Evolutionary conservation across 2,113 vertebrate species (phyloP).

Genomic region (Tylochromis polylepis): DNA sequence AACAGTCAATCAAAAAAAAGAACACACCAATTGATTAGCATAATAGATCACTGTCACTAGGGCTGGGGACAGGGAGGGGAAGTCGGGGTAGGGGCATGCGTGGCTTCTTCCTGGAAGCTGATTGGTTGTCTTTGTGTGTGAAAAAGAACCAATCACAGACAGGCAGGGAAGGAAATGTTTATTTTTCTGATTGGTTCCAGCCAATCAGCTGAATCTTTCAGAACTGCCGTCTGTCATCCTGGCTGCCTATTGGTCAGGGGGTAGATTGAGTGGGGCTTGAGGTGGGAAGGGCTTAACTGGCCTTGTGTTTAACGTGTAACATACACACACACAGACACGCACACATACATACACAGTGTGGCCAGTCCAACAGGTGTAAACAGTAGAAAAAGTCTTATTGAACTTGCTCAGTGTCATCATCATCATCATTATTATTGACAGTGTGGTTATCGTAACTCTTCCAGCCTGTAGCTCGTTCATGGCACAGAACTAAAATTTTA

Average conservation of each 20-base stretch:
- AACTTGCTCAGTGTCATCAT: constrained; percentile 56
- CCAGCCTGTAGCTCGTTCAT: constrained; percentile 37
- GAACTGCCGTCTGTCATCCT: constrained; percentile 1
- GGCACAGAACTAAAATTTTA: constrained; percentile 50
- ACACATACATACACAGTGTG: constrained; percentile 63
- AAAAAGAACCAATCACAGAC: constrained; percentile 51
- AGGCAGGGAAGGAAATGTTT: constrained; percentile 18
- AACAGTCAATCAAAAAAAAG: constrained; percentile 54
- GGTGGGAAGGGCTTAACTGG: constrained; percentile 57
- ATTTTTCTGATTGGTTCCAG: constrained; percentile 69
- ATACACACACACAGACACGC: constrained; percentile 30
- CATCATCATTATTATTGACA: constrained; percentile 7
- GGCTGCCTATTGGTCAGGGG: constrained; percentile 38
- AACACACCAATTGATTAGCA: constrained; percentile 66
- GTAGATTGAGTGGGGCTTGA: neutral
- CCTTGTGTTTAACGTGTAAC: constrained; percentile 40
- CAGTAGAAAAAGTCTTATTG: constrained; percentile 65
- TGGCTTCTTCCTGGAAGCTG: constrained; percentile 49
- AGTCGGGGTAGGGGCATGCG: constrained; percentile 49
- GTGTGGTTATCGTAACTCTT: neutral
- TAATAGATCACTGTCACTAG: constrained; percentile 63
- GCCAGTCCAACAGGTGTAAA: constrained; percentile 69
- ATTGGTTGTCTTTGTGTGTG: constrained; percentile 25
- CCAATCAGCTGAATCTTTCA: constrained; percentile 60
- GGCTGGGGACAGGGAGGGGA: neutral